phyloP scores from a whole-genome alignment of 2,113 vertebrate species.

The Falcunculus frontatus region DNA sequence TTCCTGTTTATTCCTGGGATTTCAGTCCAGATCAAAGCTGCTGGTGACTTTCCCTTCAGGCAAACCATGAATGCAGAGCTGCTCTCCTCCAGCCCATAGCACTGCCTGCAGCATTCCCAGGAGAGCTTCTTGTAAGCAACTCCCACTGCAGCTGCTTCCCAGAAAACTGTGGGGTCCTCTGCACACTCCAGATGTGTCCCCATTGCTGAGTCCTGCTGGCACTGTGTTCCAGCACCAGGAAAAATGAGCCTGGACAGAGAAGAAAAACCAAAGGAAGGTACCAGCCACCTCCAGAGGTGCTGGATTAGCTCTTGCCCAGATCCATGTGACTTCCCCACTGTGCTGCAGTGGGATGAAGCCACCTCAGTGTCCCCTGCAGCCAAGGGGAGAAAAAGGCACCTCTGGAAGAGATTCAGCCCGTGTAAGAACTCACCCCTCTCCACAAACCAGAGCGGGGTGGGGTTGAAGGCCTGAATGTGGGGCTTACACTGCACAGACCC shows the following conservation, averaged over 20 bases:
- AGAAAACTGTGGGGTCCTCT: neutral
- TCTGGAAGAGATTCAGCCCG: neutral
- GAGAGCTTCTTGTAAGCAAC: neutral
- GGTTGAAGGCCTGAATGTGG: neutral
- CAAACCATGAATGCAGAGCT: neutral
- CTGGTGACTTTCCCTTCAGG: neutral
- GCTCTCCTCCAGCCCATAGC: neutral
- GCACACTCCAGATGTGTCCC: neutral
- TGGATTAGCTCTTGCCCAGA: neutral
- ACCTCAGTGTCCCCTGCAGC: neutral
- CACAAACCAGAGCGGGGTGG: neutral
- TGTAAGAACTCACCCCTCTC: neutral
- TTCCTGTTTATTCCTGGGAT: too few relatives aligned
- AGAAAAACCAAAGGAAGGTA: neutral
- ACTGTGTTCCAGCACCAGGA: neutral
- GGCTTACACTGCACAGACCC: neutral
- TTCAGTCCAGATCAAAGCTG: neutral
- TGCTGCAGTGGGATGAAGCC: neutral
- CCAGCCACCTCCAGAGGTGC: neutral
- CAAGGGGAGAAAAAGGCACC: neutral
- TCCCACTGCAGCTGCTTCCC: neutral
- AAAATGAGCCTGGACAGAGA: neutral
- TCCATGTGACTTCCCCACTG: accelerated
- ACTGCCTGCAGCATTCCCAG: neutral
- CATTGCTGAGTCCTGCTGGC: neutral